These are phyloP conservation scores for Dreissena polymorpha DNA, from an alignment of 1,140 invertebrate species.

Conservation along the genomic window DNA sequence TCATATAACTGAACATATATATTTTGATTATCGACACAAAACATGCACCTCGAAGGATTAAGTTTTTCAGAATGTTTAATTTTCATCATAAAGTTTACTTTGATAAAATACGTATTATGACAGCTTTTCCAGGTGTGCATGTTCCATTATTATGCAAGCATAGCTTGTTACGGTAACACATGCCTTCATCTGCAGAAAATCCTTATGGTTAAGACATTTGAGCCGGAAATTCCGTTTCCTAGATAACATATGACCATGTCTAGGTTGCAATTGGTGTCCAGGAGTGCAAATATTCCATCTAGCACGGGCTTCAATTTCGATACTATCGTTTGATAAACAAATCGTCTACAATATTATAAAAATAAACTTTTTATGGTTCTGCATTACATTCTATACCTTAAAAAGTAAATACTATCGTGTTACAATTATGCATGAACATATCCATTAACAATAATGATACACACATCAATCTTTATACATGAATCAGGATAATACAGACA, in stretches of 20 bases:
- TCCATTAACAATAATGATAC: too few species aligned
- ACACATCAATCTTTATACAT: too few species aligned
- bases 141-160: background rate
- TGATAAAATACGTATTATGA: background rate
- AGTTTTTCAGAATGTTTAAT: too few species aligned
- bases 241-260: constrained; percentile 55
- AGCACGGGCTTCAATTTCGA: constrained; percentile 65
- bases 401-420: background rate
- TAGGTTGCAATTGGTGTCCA: constrained; percentile 68
- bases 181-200: constrained; percentile 14
- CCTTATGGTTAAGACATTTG: constrained; percentile 5
- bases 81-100: background rate
- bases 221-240: constrained; percentile 19
- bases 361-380: background rate
- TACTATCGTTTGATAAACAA: constrained; percentile 62
- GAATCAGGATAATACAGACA: background rate
- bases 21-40: too few species aligned
- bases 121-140: background rate
- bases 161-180: background rate
- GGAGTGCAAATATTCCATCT: constrained; percentile 63
- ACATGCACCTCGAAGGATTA: too few species aligned
- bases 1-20: too few species aligned
- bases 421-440: background rate
- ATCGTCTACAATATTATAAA: constrained; percentile 44
- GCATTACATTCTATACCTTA: background rate